Conservation (phyloP, 2,888 invertebrate species). For the Hyles lineata region DNA sequence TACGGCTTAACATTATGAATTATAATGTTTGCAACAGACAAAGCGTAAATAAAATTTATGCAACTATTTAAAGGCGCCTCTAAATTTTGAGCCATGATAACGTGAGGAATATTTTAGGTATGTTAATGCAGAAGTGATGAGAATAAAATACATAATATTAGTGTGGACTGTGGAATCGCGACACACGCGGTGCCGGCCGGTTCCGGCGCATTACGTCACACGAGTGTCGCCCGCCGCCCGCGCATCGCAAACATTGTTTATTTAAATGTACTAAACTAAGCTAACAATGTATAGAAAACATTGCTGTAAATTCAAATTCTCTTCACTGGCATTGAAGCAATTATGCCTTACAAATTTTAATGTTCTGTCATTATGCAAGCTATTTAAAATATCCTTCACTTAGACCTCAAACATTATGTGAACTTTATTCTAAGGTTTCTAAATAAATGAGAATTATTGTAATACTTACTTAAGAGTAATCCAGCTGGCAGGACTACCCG, state of each 20-base stretch:
- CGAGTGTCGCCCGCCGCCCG: slow-evolving; percentile 40
- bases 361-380: background rate
- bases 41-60: slow-evolving; percentile 15
- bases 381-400: background rate
- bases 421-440: background rate
- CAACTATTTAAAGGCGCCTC: slow-evolving; percentile 12
- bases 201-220: slow-evolving; percentile 39
- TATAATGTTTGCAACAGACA: slow-evolving; percentile 3
- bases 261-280: slow-evolving; percentile 9
- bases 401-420: background rate
- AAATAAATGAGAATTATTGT: background rate
- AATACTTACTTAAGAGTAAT: slow-evolving; percentile 71
- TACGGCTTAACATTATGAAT: slow-evolving; percentile 15
- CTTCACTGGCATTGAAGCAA: background rate
- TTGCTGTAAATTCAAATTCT: background rate
- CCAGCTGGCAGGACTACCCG: slow-evolving; percentile 69
- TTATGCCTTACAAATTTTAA: slow-evolving; percentile 8
- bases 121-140: slow-evolving; percentile 51
- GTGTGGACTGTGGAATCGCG: slow-evolving; percentile 45
- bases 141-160: slow-evolving; percentile 51
- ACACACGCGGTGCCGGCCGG: slow-evolving; percentile 50
- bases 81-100: slow-evolving; percentile 44
- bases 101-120: slow-evolving; percentile 63
- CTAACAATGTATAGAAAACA: background rate
- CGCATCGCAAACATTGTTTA: slow-evolving; percentile 7